Percentiles rank a stretch among this genome's conserved stretches.
These are phyloP conservation scores for Melanotaenia duboulayi DNA, from an alignment of 2,113 vertebrate genomes.

Conservation along the genomic window DNA sequence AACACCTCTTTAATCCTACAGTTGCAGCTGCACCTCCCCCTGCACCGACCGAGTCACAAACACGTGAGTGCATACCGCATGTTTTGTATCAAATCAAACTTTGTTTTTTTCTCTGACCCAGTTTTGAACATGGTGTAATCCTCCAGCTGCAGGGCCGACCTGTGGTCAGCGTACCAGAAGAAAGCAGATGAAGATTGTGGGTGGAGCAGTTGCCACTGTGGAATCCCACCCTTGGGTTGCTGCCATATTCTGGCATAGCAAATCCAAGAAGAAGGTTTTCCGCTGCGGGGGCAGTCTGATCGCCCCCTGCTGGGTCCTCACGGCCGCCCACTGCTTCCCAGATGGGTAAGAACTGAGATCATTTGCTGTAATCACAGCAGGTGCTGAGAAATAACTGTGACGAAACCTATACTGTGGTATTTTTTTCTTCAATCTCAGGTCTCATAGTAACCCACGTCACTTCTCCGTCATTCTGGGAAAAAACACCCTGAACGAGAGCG, in stretches of 20 bases:
- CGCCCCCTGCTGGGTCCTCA: constrained; percentile 91
- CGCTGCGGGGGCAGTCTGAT: constrained; percentile 91
- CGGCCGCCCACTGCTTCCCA: constrained; percentile 92
- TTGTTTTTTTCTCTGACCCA: accelerated
- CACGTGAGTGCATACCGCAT: constrained; percentile 39
- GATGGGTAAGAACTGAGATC: constrained; percentile 58
- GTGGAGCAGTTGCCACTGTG: constrained; percentile 80
- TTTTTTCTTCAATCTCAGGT: constrained; percentile 46
- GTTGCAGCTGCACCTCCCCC: not conserved
- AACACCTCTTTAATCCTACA: not conserved
- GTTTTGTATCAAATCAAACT: accelerated
- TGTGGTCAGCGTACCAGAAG: constrained; percentile 86
- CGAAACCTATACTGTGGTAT: not conserved
- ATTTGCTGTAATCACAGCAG: not conserved
- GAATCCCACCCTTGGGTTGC: constrained; percentile 94
- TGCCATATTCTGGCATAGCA: constrained; percentile 81
- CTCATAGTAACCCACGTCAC: constrained; percentile 1
- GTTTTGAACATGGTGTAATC: not conserved
- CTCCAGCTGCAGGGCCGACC: constrained; percentile 43
- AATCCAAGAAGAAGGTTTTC: constrained; percentile 64
- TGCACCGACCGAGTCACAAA: constrained; percentile 8
- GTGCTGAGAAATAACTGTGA: not conserved
- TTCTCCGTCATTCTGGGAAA: constrained; percentile 87
- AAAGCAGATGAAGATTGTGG: constrained; percentile 88
- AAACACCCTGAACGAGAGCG: constrained; percentile 78